These are phyloP conservation scores for Zelostemma sp. DNA, from an alignment of 1,140 invertebrate genomes.

Conservation along the genomic window DNA sequence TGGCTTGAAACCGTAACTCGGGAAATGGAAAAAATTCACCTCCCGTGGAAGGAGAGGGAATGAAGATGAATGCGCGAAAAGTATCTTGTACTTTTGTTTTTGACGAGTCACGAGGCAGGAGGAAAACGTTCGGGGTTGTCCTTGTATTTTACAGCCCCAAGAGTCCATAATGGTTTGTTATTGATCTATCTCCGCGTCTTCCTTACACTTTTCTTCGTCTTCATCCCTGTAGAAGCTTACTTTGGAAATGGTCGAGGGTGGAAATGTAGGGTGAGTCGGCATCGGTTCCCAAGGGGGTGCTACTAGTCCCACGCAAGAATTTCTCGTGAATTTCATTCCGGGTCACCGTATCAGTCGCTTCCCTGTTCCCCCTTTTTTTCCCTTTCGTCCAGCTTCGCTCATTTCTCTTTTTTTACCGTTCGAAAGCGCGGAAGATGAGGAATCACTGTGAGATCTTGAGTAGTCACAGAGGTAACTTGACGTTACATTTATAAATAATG, in stretches of 20 bases:
- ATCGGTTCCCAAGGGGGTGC: conserved; percentile 32
- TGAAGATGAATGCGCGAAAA: no score
- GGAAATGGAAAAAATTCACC: no score
- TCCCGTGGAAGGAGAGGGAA: no score
- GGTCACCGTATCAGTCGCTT: conserved; percentile 19
- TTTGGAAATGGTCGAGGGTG: conserved; percentile 41
- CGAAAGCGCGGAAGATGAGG: not conserved
- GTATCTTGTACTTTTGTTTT: no score
- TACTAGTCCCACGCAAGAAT: conserved; percentile 39
- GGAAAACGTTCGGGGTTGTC: conserved; percentile 22
- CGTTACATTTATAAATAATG: not conserved
- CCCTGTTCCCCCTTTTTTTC: conserved; percentile 5
- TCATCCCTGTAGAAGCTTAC: conserved; percentile 10
- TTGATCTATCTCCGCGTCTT: conserved; percentile 45
- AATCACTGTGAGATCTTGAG: conserved; percentile 11
- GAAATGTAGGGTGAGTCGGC: conserved; percentile 32
- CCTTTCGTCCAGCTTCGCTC: conserved; percentile 11
- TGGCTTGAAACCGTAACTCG: no score
- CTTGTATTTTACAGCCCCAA: conserved; percentile 42
- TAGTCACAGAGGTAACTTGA: conserved; percentile 12
- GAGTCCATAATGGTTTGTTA: conserved; percentile 64
- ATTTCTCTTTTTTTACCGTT: not conserved
- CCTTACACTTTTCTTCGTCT: conserved; percentile 43
- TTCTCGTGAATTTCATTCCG: conserved; percentile 31
- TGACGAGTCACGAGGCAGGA: conserved; percentile 8